Percentiles rank a stretch among this genome's conserved stretches.
phyloP scores from a whole-genome alignment of 2,888 invertebrate species.

The Nymphalis urticae region DNA sequence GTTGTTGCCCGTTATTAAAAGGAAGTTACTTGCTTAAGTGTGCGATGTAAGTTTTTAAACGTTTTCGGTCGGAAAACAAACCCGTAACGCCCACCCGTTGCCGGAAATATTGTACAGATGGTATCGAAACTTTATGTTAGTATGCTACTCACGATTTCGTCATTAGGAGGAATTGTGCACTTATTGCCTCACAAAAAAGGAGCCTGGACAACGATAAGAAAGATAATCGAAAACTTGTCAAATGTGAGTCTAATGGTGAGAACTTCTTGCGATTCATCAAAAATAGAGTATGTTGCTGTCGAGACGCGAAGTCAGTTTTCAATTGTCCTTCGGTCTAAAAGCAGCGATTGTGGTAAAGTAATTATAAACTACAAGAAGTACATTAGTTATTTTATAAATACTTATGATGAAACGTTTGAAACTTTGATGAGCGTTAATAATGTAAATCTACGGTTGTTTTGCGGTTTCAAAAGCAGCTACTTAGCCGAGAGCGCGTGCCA shows the following conservation, averaged over 20 bases:
- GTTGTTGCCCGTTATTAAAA: slow-evolving; percentile 39
- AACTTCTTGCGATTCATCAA: too few species aligned
- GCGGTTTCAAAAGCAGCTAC: slow-evolving; percentile 15
- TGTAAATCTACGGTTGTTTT: slow-evolving; percentile 16
- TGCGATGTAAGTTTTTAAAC: slow-evolving; percentile 61
- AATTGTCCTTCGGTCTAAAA: too few species aligned
- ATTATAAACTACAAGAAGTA: too few species aligned
- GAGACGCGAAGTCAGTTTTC: too few species aligned
- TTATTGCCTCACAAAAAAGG: slow-evolving; percentile 65
- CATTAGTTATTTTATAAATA: too few species aligned
- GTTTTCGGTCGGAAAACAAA: slow-evolving; percentile 56
- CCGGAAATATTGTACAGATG: slow-evolving; percentile 73
- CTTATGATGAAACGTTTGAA: neutral
- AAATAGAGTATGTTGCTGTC: too few species aligned
- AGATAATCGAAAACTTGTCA: slow-evolving; percentile 48
- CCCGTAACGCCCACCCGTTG: slow-evolving; percentile 64
- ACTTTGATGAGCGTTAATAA: neutral
- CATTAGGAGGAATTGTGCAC: slow-evolving; percentile 72
- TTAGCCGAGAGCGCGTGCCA: slow-evolving; percentile 25
- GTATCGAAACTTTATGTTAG: slow-evolving; percentile 61
- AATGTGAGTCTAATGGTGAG: neutral
- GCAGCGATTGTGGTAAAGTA: too few species aligned
- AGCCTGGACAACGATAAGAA: slow-evolving; percentile 60
- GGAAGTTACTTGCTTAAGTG: slow-evolving; percentile 48
- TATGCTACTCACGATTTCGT: slow-evolving; percentile 71